phyloP scores from a whole-genome alignment of 2,113 vertebrate genomes.

The Tetraodon nigroviridis region DNA sequence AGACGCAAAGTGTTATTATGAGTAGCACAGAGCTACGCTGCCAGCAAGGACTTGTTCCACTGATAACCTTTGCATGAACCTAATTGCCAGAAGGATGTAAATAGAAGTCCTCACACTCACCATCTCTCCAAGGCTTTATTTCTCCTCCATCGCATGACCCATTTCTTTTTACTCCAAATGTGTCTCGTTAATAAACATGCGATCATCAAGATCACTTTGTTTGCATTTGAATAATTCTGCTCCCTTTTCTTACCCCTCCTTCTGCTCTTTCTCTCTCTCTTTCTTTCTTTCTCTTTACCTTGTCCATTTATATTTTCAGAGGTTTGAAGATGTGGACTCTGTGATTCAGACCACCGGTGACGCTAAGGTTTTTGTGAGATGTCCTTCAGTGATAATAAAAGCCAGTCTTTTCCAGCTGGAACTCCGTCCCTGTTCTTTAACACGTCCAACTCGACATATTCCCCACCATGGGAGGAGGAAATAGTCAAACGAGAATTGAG shows the following conservation, averaged over 20 bases:
- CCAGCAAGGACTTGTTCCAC: background rate
- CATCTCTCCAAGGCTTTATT: background rate
- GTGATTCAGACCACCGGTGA: constrained; percentile 37
- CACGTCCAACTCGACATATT: constrained; percentile 26
- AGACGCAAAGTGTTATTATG: background rate
- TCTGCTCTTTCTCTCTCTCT: constrained; percentile 14
- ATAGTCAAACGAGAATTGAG: constrained; percentile 13
- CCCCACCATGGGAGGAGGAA: constrained; percentile 37
- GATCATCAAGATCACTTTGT: background rate
- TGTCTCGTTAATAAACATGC: constrained; percentile 1
- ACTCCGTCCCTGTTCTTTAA: constrained; percentile 37
- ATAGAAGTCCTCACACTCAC: background rate
- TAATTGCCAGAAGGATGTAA: background rate
- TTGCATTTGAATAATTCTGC: background rate
- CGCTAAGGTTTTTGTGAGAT: constrained; percentile 49
- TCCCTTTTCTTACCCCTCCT: constrained; percentile 3
- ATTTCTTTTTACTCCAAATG: background rate
- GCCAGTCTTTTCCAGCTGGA: constrained; percentile 29
- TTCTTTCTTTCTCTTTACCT: background rate
- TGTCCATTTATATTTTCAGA: constrained; percentile 37
- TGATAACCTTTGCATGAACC: background rate
- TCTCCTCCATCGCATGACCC: background rate
- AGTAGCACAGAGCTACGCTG: background rate
- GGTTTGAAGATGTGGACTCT: constrained; percentile 38
- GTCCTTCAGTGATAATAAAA: constrained; percentile 52